Evolutionary conservation across 2,797 vertebrate genomes (phyloP), one percentile per base, ranked within the genome.

Genomic region (Acipenser oxyrinchus): DNA sequence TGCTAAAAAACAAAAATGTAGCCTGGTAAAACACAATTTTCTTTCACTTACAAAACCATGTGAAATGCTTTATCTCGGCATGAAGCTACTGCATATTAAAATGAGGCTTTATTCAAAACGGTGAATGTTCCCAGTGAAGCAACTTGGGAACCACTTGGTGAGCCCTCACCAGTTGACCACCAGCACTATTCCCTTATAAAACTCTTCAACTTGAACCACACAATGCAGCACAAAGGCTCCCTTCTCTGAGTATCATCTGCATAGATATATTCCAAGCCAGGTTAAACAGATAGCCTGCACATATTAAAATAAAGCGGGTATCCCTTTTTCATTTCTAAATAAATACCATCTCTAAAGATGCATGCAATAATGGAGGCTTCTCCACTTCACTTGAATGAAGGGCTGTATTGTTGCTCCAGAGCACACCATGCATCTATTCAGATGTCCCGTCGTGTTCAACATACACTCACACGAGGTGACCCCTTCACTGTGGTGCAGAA

Each of bases 371-470:
- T 61, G 6, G 15, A 10, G 6, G 50, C 13, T 48, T 60, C n/a
- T 6, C 12, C 23, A 37, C 23, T 37, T 37, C 23, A 37, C 23
- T 37, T 15, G 61, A 65, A 18, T 71, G 66, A 68, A 71, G 61
- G 62, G 62, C 49, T 18, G 62, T 18, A 65, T 64, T 70, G 65
- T 60, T 61, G 66, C 62, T 66, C 52, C 49, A 49, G 65, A 10
- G 9, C 61, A 63, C 61, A 23, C 51, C 60, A 63, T 60, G 69
- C 23, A 10, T 49, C 69, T 53, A 67, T 71, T 65, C 62, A 71
- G 62, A 64, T 48, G 49, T 62, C 66, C 62, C 1, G 4, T 49
- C 66, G 37, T n/a, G 60, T 67, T 64, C 61, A 64, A 62, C 49
- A 15, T 49, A 1, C 15, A 49, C 50, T 13, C 55, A 51, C 65